Evolutionary conservation across 2,797 vertebrate genomes (phyloP).

Genomic region (Poecile montanus): DNA sequence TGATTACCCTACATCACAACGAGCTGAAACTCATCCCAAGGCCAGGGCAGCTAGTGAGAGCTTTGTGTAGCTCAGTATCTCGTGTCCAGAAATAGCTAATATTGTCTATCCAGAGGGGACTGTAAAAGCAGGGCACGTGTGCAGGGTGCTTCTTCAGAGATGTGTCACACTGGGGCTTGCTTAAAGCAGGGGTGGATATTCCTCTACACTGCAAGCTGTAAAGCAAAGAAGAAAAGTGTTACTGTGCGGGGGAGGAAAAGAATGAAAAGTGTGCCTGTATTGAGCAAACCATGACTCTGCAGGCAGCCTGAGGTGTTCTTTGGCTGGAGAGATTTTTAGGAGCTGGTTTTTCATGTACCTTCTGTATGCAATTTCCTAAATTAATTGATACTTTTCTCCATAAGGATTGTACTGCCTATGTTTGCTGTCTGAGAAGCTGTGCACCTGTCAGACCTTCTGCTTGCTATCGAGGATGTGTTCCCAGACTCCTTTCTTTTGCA

Average conservation of each 20-base stretch:
- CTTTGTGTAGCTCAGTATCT: neutral
- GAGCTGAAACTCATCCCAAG: neutral
- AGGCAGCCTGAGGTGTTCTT: neutral
- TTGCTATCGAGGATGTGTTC: neutral
- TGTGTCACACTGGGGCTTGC: neutral
- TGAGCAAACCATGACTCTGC: rapidly evolving
- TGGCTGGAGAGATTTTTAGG: neutral
- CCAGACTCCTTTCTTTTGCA: neutral
- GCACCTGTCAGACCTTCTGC: constrained; percentile 31
- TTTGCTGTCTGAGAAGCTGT: neutral
- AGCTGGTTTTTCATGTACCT: neutral
- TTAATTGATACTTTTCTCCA: neutral
- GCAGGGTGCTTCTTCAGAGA: neutral
- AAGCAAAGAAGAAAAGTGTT: neutral
- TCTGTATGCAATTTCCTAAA: neutral
- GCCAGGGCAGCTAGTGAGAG: neutral
- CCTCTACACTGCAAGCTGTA: neutral
- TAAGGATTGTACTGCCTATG: neutral
- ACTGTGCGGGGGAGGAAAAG: neutral
- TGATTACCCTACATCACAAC: neutral
- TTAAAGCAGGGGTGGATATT: neutral
- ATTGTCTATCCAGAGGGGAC: neutral
- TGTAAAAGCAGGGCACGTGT: neutral
- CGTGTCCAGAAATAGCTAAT: neutral
- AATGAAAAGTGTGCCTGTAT: neutral